Conservation (phyloP, 2,888 invertebrate species). For the Sminthurides aquaticus region DNA sequence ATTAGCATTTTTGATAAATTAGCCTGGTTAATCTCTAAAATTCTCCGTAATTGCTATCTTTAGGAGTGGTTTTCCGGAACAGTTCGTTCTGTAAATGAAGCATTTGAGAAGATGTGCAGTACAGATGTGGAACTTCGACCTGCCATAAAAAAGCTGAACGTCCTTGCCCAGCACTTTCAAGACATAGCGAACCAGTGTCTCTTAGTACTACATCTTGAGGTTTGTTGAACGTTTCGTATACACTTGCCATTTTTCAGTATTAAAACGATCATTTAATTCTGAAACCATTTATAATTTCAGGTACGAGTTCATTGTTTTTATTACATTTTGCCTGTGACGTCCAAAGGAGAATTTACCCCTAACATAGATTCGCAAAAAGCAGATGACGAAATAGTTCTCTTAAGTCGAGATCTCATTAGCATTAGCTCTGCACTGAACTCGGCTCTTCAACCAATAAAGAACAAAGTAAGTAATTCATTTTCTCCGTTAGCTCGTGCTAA, state of each 20-base stretch:
- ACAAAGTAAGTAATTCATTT: slow-evolving; percentile 55
- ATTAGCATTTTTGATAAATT: slow-evolving; percentile 40
- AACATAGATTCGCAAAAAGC: slow-evolving; percentile 69
- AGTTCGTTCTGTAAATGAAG: slow-evolving; percentile 28
- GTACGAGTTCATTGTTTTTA: slow-evolving; percentile 91
- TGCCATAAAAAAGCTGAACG: slow-evolving; percentile 26
- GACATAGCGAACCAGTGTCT: slow-evolving; percentile 85
- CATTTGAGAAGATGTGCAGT: slow-evolving; percentile 26
- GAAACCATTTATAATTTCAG: no score
- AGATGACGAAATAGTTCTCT: slow-evolving; percentile 65
- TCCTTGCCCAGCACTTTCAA: slow-evolving; percentile 71
- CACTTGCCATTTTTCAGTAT: slow-evolving; percentile 45
- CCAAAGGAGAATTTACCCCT: slow-evolving; percentile 47
- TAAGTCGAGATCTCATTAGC: slow-evolving; percentile 67
- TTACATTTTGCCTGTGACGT: slow-evolving; percentile 63
- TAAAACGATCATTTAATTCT: slow-evolving; percentile 31
- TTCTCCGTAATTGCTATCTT: slow-evolving; percentile 1
- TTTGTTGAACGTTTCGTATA: slow-evolving; percentile 49
- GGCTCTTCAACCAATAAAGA: slow-evolving; percentile 67
- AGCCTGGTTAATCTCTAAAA: slow-evolving; percentile 35
- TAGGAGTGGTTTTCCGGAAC: slow-evolving; percentile 68
- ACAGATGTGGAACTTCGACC: slow-evolving; percentile 26
- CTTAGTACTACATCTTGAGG: slow-evolving; percentile 85
- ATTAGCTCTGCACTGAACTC: slow-evolving; percentile 70
- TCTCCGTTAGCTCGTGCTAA: background rate